phyloP scores from a whole-genome alignment of 2,888 invertebrate genomes.

The Adela reaumurella region DNA sequence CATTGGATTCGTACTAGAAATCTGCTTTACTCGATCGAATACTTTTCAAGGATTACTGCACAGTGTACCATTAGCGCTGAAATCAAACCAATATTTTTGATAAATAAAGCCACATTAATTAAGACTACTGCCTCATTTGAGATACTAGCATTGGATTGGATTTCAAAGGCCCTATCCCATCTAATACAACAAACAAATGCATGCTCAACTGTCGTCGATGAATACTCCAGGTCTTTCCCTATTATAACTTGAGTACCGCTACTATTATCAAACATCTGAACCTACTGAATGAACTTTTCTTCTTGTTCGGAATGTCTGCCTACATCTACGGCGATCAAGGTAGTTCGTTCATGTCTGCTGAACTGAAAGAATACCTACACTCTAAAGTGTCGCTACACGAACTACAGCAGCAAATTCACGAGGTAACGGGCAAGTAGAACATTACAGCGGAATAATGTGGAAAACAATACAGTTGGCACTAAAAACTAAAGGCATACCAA shows the following conservation, averaged over 20 bases:
- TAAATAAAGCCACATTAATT: constrained; percentile 5
- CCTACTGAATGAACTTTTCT: constrained; percentile 7
- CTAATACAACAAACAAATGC: constrained; percentile 3
- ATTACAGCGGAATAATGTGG: constrained; percentile 9
- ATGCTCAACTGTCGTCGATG: constrained; percentile 10
- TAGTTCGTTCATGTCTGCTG: constrained; percentile 10
- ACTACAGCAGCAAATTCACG: constrained; percentile 12
- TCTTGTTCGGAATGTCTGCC: constrained; percentile 11
- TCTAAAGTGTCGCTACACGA: constrained; percentile 9
- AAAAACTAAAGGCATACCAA: neutral
- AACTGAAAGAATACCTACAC: constrained; percentile 8
- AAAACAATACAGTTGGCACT: constrained; percentile 9
- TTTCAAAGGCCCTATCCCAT: constrained; percentile 10
- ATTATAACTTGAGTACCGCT: constrained; percentile 7
- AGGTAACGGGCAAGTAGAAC: constrained; percentile 9
- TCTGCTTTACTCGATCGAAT: constrained; percentile 9
- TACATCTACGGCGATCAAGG: constrained; percentile 13
- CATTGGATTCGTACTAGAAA: constrained; percentile 11
- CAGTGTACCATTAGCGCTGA: constrained; percentile 10
- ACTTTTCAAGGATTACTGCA: constrained; percentile 7
- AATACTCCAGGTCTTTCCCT: constrained; percentile 8
- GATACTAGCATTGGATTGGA: constrained; percentile 10
- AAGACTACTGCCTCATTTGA: constrained; percentile 13
- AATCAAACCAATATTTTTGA: constrained; percentile 10
- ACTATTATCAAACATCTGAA: constrained; percentile 10